Evolutionary conservation across 2,797 vertebrate species (phyloP), one percentile per base, ranked within the genome.

Genomic region (Limnodromus scolopaceus): DNA sequence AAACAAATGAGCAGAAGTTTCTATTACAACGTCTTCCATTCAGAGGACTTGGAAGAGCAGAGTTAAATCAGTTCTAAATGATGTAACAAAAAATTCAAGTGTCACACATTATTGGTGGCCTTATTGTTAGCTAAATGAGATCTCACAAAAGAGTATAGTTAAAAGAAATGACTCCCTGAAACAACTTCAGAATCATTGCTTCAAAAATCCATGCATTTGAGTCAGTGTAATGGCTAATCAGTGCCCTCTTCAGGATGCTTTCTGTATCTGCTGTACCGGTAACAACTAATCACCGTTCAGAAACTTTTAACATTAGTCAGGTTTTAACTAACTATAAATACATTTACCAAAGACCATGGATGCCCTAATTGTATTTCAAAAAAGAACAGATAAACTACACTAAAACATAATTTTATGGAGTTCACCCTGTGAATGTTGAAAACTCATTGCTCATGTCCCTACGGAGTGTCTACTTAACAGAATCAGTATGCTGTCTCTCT

Each of bases 221-320:
- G 18, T 30, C 28, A 65, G 39, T 23, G 16, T 28, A 36, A 63
- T 1, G 10, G 74, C 20, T 55, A 72, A 46, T 48, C 60, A 83
- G 45, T 78, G 87, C 76, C 92, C 92, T 89, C 95, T 95, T 87
- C 84, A 93, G 95, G 86, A 77, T 3, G 6, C 48, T 89, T 86
- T 51, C 66, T 75, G 20, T 23, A 64, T 24, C 54, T 82, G 60
- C 48, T 79, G 19, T 25, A 28, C n/a, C 36, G 19, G 12, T 45
- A 88, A 85, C 18, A 64, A 57, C 23, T 27, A 55, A 32, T 36
- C 58, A 60, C 5, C 46, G 12, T 72, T 16, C 16, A 87, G 51
- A 78, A 82, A 79, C 13, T 32, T 69, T 23, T 4, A 76, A 72
- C 11, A 22, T 66, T 32, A 60, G 12, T 16, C 27, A 83, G 55